Conservation (phyloP, 2,797 vertebrate genomes). For the Kryptopterus vitreolus region DNA sequence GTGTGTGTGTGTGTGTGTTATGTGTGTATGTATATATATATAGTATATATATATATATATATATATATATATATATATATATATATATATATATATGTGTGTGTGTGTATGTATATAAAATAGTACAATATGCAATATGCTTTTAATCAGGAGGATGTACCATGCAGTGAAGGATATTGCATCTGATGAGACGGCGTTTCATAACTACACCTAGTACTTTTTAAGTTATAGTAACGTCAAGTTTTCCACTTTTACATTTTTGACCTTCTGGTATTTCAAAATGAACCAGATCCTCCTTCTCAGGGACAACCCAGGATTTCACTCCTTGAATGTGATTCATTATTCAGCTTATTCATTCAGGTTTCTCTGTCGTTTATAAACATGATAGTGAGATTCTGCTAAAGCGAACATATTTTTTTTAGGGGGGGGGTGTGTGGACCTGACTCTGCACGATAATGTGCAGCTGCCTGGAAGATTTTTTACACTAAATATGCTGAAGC, state of each 20-base stretch:
- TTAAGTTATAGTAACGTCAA: neutral
- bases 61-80: too few relatives aligned
- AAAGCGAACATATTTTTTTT: neutral
- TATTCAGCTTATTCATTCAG: neutral
- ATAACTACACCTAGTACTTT: neutral
- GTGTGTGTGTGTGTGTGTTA: too few relatives aligned
- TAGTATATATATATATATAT: too few relatives aligned
- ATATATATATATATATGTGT: too few relatives aligned
- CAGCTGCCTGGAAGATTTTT: conserved; percentile 6
- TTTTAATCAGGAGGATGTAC: neutral
- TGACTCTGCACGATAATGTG: conserved; percentile 21
- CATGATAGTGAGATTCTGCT: neutral
- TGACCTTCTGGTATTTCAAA: neutral
- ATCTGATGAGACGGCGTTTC: neutral
- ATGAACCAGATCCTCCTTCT: neutral
- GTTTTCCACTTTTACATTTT: neutral
- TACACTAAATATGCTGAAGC: conserved; percentile 22
- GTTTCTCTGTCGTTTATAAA: neutral
- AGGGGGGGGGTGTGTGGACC: neutral
- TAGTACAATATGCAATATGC: too few relatives aligned
- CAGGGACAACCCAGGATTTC: neutral
- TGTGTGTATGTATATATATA: too few relatives aligned
- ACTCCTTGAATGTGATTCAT: neutral
- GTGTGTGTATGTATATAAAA: too few relatives aligned
- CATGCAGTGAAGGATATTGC: neutral